These are phyloP conservation scores for Sorex fumeus DNA, from an alignment of 2,113 vertebrate genomes.

Conservation along the genomic window DNA sequence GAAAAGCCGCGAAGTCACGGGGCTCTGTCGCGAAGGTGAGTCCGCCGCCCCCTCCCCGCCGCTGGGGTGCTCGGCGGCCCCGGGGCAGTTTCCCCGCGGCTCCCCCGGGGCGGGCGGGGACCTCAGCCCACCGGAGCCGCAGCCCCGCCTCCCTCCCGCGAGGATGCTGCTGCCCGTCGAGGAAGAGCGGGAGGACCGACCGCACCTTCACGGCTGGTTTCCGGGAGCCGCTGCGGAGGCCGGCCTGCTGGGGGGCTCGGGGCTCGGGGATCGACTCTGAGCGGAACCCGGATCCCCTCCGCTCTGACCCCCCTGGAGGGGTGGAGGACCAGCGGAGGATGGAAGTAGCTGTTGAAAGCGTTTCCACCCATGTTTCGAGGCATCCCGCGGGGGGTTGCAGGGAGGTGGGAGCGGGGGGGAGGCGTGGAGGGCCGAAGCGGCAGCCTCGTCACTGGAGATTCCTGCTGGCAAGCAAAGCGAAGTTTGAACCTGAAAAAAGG, in stretches of 20 bases:
- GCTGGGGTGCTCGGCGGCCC: neutral
- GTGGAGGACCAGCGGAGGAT: neutral
- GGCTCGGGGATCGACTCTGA: neutral
- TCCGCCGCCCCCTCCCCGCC: constrained; percentile 61
- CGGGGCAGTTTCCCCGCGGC: constrained; percentile 4
- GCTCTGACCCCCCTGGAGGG: neutral
- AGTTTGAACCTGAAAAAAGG: constrained; percentile 11
- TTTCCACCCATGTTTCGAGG: neutral
- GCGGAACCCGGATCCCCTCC: constrained; percentile 4
- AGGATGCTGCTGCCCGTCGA: constrained; percentile 18
- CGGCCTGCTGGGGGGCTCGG: neutral
- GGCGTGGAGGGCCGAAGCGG: neutral
- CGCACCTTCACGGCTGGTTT: neutral
- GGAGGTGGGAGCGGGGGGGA: neutral
- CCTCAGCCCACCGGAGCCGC: neutral
- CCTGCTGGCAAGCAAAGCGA: constrained; percentile 10
- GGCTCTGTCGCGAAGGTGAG: constrained; percentile 99
- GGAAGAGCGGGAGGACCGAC: neutral
- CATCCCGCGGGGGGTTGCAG: too few species aligned
- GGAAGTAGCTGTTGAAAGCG: neutral
- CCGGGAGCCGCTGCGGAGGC: neutral
- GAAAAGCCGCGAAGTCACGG: constrained; percentile 98
- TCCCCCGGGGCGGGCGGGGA: neutral
- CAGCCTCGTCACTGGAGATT: neutral
- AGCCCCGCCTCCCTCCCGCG: neutral